phyloP scores from a whole-genome alignment of 1,140 invertebrate genomes.

The Sitodiplosis mosellana region DNA sequence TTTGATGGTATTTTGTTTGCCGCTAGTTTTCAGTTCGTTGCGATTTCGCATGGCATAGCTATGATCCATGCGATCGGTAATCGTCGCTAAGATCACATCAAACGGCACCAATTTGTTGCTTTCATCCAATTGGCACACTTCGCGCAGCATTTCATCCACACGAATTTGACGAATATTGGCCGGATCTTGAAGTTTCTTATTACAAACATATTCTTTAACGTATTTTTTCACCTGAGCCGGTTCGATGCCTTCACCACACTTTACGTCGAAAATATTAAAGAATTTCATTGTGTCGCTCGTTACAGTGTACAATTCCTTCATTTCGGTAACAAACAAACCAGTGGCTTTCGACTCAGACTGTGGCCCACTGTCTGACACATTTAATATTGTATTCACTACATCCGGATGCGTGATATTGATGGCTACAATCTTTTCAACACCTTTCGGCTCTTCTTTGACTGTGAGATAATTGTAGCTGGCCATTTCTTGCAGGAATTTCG shows the following conservation, averaged over 20 bases:
- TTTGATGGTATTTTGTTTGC: constrained; percentile 59
- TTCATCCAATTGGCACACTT: constrained; percentile 13
- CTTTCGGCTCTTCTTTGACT: constrained; percentile 49
- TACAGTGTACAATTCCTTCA: constrained; percentile 49
- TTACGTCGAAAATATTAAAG: constrained; percentile 30
- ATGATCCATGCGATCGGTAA: constrained; percentile 53
- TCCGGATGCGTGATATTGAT: constrained; percentile 36
- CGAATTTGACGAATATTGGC: constrained; percentile 20
- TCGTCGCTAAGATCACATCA: constrained; percentile 51
- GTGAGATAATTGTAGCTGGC: constrained; percentile 39
- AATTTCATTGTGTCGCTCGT: constrained; percentile 23
- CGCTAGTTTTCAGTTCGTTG: constrained; percentile 35
- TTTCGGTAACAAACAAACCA: constrained; percentile 23
- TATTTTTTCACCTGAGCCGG: constrained; percentile 44
- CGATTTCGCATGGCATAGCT: constrained; percentile 43
- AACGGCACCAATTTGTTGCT: constrained; percentile 30
- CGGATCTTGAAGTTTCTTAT: constrained; percentile 41
- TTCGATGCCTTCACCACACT: constrained; percentile 55
- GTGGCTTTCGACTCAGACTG: constrained; percentile 7
- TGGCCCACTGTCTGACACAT: constrained; percentile 6
- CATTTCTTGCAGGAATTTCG: constrained; percentile 57
- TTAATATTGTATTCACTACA: constrained; percentile 23
- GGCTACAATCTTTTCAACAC: constrained; percentile 46
- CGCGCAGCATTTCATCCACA: constrained; percentile 23
- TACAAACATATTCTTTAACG: constrained; percentile 61